Percentiles rank a stretch among this genome's conserved stretches.
Conservation (phyloP, 2,797 vertebrate species). For the Enoplosus armatus region DNA sequence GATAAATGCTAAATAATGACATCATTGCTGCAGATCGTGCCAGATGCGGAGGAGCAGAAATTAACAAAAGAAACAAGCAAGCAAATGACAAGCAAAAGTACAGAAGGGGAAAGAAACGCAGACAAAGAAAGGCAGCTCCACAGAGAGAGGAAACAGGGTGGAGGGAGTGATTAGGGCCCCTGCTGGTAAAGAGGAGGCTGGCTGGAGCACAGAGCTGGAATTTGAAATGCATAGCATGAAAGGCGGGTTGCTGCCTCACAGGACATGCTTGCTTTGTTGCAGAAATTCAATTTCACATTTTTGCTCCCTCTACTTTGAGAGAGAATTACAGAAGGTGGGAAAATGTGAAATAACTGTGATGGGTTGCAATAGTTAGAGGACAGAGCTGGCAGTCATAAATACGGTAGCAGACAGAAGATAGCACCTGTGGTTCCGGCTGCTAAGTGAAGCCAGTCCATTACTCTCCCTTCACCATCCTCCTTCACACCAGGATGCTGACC, state of each 20-base stretch:
- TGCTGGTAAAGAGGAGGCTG: slow-evolving; percentile 36
- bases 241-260: slow-evolving; percentile 51
- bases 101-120: slow-evolving; percentile 7
- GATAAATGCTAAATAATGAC: slow-evolving; percentile 37
- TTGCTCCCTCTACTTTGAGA: slow-evolving; percentile 32
- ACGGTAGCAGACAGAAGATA: slow-evolving; percentile 32
- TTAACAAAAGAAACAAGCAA: slow-evolving; percentile 48
- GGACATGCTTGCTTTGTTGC: slow-evolving; percentile 60
- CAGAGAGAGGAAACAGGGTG: slow-evolving; percentile 30
- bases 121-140: slow-evolving; percentile 16
- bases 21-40: slow-evolving; percentile 34
- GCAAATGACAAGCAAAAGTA: slow-evolving; percentile 33
- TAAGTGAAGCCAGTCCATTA: slow-evolving; percentile 56
- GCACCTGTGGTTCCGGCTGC: slow-evolving; percentile 29
- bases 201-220: slow-evolving; percentile 48
- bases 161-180: slow-evolving; percentile 51
- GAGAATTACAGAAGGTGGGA: slow-evolving; percentile 44
- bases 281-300: slow-evolving; percentile 65
- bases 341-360: slow-evolving; percentile 49
- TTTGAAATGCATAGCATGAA: slow-evolving; percentile 57
- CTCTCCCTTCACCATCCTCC: slow-evolving; percentile 16
- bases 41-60: slow-evolving; percentile 53
- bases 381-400: slow-evolving; percentile 51
- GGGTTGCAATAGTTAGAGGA: slow-evolving; percentile 30
- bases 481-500: slow-evolving; percentile 37